Evolutionary conservation across 2,888 invertebrate species (phyloP), one percentile per base, ranked within the genome.

Genomic region (Pterostichus niger): DNA sequence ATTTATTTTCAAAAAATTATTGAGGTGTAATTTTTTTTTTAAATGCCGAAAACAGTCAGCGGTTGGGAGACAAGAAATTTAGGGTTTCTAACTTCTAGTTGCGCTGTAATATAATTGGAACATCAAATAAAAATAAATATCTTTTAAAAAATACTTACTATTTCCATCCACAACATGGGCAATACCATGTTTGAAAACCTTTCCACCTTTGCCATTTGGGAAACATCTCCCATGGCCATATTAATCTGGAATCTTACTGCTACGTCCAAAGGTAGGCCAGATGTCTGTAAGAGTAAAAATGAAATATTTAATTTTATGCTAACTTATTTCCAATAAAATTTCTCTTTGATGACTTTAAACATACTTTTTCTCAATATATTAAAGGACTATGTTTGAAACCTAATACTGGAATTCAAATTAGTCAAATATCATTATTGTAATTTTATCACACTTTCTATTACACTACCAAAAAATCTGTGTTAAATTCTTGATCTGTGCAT

Each of bases 101-200:
- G 1, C 24, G 24, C 24, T 24, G 3, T 24, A 24, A 24, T 54
- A 15, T 52, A 49, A 64, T 9, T 49, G 15, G 9, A 83, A 0
- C 64, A 76, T 15, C 49, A 40, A 3, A 40, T 40, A 17, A 10
- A 49, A 83, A 35, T 76, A 56, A 24, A 15, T 73, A 3, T 24
- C 3, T 24, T 24, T 24, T n/a, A n/a, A 73, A 73, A 52, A 49
- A 7, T 33, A 94, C 96, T 95, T 92, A 97, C 97, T 88, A 96
- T 96, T 92, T 97, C 97, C 85, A 96, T 96, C 97, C 97, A 97
- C 3, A 97, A 90, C 88, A 97, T 91, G 0, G 97, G 97, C 3
- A 97, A 90, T 10, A 95, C 93, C 88, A 95, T 91, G 85, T 96
- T 91, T 77, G 94, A 91, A 87, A 97, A 96, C 81, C 90, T 91